A percentile compares a stretch with the other conserved stretches of the same genome.
phyloP scores from a whole-genome alignment of 2,888 invertebrate species.

The Apotomis betuletana region DNA sequence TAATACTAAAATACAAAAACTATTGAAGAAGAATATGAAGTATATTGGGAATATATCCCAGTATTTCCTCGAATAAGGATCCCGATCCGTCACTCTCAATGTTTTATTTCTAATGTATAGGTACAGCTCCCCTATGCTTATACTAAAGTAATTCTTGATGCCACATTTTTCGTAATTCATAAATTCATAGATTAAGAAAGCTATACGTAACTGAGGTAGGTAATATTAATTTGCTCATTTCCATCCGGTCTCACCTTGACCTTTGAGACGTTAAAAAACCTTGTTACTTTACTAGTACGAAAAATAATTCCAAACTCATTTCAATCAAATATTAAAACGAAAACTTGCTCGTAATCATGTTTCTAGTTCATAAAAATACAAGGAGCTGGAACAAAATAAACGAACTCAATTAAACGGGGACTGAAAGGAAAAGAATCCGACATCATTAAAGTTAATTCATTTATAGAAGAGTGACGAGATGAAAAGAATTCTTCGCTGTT shows the following conservation, averaged over 20 bases:
- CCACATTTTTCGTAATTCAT: neutral
- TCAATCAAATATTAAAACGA: constrained; percentile 17
- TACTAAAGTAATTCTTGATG: neutral
- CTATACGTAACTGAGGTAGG: neutral
- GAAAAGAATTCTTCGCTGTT: constrained; percentile 28
- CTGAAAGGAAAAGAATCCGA: constrained; percentile 19
- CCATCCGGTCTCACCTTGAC: neutral
- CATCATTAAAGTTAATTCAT: constrained; percentile 38
- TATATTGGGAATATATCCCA: no score
- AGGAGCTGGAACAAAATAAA: constrained; percentile 25
- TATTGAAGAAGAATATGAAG: no score
- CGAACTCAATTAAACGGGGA: constrained; percentile 29
- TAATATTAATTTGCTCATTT: neutral
- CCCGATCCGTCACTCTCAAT: no score
- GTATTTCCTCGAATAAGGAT: no score
- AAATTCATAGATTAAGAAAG: neutral
- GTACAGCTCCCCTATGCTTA: neutral
- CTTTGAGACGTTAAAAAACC: neutral
- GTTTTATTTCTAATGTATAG: neutral
- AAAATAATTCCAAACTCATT: constrained; percentile 3
- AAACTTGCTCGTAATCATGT: constrained; percentile 11
- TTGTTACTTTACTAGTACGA: no score
- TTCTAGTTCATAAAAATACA: constrained; percentile 15
- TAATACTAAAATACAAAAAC: no score
- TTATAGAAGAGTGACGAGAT: constrained; percentile 27